Evolutionary conservation across 1,140 invertebrate species (phyloP), one percentile per base, ranked within the genome.

Genomic region (Brachionus koreanus): DNA sequence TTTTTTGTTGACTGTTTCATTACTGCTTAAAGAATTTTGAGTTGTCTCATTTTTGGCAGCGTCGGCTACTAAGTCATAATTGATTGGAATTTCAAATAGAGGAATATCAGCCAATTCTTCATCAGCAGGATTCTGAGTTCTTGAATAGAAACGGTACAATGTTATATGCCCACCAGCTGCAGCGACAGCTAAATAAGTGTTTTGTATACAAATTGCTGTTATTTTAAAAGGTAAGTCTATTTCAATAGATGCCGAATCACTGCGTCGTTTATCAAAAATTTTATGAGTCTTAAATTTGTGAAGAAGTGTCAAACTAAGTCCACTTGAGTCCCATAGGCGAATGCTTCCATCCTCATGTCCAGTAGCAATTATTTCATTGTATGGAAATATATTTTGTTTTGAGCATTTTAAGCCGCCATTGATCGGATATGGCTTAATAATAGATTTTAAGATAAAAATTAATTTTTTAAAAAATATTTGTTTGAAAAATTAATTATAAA

Each of bases 271-370:
- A 37, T 79, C 76, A 52, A 79, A 79, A 42, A 79, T 37, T 42
- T 79, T 79, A 29, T 79, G 76, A 61, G 76, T 79, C 19, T 79
- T 79, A 25, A 79, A 61, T 37, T 79, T 79, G 49, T 79, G 35
- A 6, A 79, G 57, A 43, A 79, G 76, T 7, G 33, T 37, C 49
- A 79, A n/a, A 25, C 10, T 43, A 2, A 79, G 35, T 10, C 76
- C 76, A 61, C 46, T 61, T 35, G 76, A 61, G 29, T 79, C 76
- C 76, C 76, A 79, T 19, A 79, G 19, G 3, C 76, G 46, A 5
- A 79, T 25, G 5, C 46, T 61, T 16, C 76, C 76, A 42, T 79
- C 76, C 43, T 79, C 76, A 35, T 79, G 76, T 25, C 76, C 76
- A 33, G 76, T 61, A 6, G 39, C 49, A 42, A 79, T 43, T 33